Base-by-base conservation (phyloP, 2,797 vertebrate species). In the Rhinoraja longicauda region DNA sequence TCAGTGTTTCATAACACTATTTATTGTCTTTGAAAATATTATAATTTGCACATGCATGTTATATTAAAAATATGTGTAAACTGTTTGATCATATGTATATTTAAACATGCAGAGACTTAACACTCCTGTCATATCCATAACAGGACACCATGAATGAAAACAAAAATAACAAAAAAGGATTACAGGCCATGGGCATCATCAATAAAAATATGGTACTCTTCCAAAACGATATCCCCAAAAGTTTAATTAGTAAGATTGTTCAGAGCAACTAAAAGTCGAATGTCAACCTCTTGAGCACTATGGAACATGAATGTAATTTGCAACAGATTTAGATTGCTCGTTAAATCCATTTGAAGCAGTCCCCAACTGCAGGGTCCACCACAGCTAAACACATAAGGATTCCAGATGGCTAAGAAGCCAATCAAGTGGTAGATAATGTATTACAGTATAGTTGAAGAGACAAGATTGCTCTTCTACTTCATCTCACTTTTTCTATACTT, bases 291-390 rank as follows among this genome's bases (percentile, higher is more conserved):
- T 92, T 75, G 70, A 73, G 72, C 39, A 92, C 13, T 73, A 75
- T 92, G 67, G 70, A 92, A 97, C 97, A 97, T 97, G 95, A 94
- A 96, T 94, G 96, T 98, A 98, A 99, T 98, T 97, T 97, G 96
- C 96, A 98, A 96, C 98, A 98, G 97, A 97, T 97, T 98, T 97
- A 97, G 96, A 96, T 96, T 96, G 95, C 96, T 96, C 95, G 95
- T 97, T 96, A 97, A 97, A 97, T 97, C 96, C 97, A 98, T 97
- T 98, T 95, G 95, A 96, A 96, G 97, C 97, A 97, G 97, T 98
- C 97, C 96, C 97, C 96, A 95, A 96, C 96, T 95, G 96, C 95
- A 96, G 94, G 96, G 96, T 96, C 97, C 96, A 96, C 96, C 96
- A 97, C 96, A 96, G 97, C 97, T 95, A 96, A 96, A 96, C 96